A percentile compares a stretch with the other conserved stretches of the same genome.
Conservation (phyloP, 2,888 invertebrate genomes). For the Oscheius sp. region DNA sequence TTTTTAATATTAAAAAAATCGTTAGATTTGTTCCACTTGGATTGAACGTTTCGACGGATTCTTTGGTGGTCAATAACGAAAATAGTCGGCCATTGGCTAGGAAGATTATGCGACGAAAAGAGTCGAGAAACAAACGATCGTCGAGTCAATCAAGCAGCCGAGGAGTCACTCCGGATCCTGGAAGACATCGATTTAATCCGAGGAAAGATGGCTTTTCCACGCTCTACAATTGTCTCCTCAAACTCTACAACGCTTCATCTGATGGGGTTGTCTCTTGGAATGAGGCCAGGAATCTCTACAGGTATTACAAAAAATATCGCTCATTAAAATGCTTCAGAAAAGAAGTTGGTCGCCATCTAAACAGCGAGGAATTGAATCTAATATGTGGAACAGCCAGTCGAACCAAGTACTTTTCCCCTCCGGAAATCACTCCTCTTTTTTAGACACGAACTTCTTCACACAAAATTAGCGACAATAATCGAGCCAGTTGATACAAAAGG, state of each 20-base stretch:
- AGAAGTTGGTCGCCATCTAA: constrained; percentile 25
- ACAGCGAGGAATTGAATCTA: constrained; percentile 26
- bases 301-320: neutral
- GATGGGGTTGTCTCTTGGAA: constrained; percentile 26
- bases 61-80: neutral
- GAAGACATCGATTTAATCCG: constrained; percentile 5
- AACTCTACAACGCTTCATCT: neutral
- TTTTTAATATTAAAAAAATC: too few species aligned
- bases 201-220: neutral
- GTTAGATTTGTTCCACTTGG: too few species aligned
- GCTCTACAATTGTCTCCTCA: constrained; percentile 1
- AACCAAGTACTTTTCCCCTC: constrained; percentile 19
- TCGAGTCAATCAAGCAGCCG: constrained; percentile 4
- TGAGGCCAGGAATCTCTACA: constrained; percentile 25
- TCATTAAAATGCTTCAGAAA: constrained; percentile 1
- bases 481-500: constrained; percentile 23
- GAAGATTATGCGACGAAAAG: neutral
- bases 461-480: neutral
- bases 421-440: neutral
- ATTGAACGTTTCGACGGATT: too few species aligned
- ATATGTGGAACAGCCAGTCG: constrained; percentile 16
- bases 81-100: neutral
- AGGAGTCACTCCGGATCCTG: constrained; percentile 5
- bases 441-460: constrained; percentile 13
- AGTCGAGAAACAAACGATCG: neutral